phyloP scores from a whole-genome alignment of 1,140 invertebrate species.

The Trichomalopsis sarcophagae region DNA sequence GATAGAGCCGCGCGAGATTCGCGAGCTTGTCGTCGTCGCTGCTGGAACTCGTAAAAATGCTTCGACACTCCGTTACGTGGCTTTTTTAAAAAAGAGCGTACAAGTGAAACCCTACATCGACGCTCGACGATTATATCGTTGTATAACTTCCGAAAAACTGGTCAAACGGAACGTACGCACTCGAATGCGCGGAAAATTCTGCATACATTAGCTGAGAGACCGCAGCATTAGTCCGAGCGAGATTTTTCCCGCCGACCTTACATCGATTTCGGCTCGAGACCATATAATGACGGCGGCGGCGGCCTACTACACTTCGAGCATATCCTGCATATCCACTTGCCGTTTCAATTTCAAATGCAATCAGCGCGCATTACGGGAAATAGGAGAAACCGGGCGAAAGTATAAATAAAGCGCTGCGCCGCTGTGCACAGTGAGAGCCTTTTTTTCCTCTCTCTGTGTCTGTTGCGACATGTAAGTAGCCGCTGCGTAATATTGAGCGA shows the following conservation, averaged over 20 bases:
- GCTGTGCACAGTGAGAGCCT: not conserved
- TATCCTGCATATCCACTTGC: slow-evolving; percentile 19
- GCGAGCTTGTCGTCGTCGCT: not conserved
- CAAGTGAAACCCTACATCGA: no score
- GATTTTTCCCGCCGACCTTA: slow-evolving; percentile 15
- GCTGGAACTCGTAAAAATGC: no score
- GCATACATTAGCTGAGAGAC: not conserved
- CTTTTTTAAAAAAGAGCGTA: no score
- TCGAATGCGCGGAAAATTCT: not conserved
- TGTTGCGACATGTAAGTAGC: slow-evolving; percentile 3
- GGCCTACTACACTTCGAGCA: not conserved
- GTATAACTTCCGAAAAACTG: slow-evolving; percentile 1
- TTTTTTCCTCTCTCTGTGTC: not conserved
- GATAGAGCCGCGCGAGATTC: not conserved
- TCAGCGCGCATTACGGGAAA: slow-evolving; percentile 41
- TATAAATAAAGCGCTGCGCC: not conserved
- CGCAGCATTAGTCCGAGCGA: not conserved
- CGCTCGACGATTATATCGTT: not conserved
- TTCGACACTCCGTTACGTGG: no score
- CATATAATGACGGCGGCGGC: slow-evolving; percentile 4
- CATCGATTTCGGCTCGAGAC: slow-evolving; percentile 35
- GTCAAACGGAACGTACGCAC: not conserved
- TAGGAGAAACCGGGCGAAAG: slow-evolving; percentile 45
- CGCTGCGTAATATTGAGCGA: slow-evolving; percentile 20
- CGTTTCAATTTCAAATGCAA: slow-evolving; percentile 51